Base-by-base conservation (phyloP, 1,140 invertebrate species). In the Zaprionus africanus region DNA sequence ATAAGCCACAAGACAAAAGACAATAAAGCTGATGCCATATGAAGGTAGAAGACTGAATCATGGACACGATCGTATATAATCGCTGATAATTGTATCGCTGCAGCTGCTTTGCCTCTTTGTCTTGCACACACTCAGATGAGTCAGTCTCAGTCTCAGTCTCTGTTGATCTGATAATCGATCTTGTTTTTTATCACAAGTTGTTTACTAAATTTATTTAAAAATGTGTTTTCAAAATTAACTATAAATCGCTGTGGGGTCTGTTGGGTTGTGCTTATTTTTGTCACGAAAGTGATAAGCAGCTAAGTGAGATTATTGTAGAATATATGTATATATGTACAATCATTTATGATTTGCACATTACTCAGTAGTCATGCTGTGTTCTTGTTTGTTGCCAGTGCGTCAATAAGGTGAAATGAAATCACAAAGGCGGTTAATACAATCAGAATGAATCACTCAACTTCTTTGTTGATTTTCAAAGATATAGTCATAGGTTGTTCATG, bases 11-110 rank as follows among this genome's bases (percentile, higher is more conserved):
- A 41, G 43, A 56, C 53, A 56, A 43, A 13, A 51, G 19, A 51
- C 19, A 24, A 22, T 12, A 22, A 24, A 7, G 12, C 12, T 51
- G n/a, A 51, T 51, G 13, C 41, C n/a, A 19, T 17, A 9, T 24
- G 46, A 51, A 51, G 19, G 46, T 51, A 24, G 46, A 17, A 43
- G 28, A 46, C 62, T 72, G 53, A 72, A 51, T 58, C 61, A 65
- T 38, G 22, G 62, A 6, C 31, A 64, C 59, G 26, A 41, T 36
- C 28, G 36, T 19, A 34, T 63, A 63, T 69, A 43, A 62, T 31
- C 53, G 22, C 38, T 69, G 66, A 58, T 58, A 36, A 65, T 64
- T 58, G 61, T 4, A 62, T 22, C 7, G 60, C 41, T 17, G 46
- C 11, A 0, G 11, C 41, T 46, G 17, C n/a, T 17, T 7, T 22